These are phyloP conservation scores for Syngnathus floridae DNA, from an alignment of 2,113 vertebrate species.

Conservation along the genomic window DNA sequence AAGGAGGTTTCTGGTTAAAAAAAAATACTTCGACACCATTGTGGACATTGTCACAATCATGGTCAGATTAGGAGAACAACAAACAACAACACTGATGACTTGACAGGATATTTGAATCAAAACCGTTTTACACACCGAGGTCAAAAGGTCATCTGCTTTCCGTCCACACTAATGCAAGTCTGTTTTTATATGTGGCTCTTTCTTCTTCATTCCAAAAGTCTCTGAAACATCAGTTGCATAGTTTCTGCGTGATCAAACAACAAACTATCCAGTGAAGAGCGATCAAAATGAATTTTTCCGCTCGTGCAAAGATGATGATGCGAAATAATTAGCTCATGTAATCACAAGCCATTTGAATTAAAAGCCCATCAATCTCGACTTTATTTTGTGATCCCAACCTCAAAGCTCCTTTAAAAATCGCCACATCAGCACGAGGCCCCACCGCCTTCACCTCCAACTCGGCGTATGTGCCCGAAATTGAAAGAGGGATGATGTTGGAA, in stretches of 20 bases:
- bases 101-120: background rate
- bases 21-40: slow-evolving; percentile 19
- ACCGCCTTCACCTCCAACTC: slow-evolving; percentile 40
- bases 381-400: background rate
- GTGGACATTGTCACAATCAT: slow-evolving; percentile 11
- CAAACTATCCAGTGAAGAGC: background rate
- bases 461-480: slow-evolving; percentile 39
- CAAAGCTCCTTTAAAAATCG: background rate
- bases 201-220: background rate
- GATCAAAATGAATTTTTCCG: background rate
- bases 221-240: background rate
- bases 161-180: background rate
- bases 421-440: slow-evolving; percentile 26
- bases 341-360: background rate
- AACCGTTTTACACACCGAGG: no score
- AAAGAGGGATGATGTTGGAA: slow-evolving; percentile 41
- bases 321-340: background rate
- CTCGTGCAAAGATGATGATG: background rate
- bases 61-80: no score
- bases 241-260: background rate
- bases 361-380: background rate
- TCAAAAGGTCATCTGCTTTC: background rate
- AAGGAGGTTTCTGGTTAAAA: slow-evolving; percentile 19
- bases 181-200: background rate
- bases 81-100: background rate